Evolutionary conservation across 1,140 invertebrate species (phyloP).

Genomic region (Cydia fagiglandana): DNA sequence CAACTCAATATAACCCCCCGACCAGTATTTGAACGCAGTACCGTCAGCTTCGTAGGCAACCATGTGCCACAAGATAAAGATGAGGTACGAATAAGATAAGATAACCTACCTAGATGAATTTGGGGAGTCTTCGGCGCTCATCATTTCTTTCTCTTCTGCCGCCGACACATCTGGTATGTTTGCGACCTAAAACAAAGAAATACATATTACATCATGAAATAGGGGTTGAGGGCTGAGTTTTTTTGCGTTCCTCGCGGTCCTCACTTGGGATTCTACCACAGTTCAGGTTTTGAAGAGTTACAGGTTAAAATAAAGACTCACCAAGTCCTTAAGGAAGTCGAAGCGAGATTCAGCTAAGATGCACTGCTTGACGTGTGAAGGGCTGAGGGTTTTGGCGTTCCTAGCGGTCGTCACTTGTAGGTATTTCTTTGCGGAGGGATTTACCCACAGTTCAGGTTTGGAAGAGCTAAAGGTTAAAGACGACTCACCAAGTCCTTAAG

Average conservation of each 20-base stretch:
- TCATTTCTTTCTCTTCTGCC: constrained; percentile 81
- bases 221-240: no score
- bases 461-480: neutral
- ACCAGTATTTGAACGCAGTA: no score
- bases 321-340: no score
- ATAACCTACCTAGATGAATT: constrained; percentile 65
- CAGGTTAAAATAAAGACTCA: no score
- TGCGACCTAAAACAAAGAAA: constrained; percentile 73
- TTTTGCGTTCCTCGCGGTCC: no score
- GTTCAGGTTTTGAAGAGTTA: no score
- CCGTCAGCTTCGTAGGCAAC: neutral
- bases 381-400: constrained; percentile 96
- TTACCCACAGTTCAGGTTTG: neutral
- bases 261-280: no score
- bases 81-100: neutral
- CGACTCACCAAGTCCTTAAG: constrained; percentile 89
- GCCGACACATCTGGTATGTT: constrained; percentile 84
- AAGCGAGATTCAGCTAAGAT: no score
- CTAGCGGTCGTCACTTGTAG: constrained; percentile 57
- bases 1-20: no score
- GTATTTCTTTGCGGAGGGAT: no score
- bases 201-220: neutral
- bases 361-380: constrained; percentile 97
- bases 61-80: neutral
- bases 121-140: constrained; percentile 73